phyloP scores from a whole-genome alignment of 2,797 vertebrate genomes.

The Amblyopsis hoosieri region DNA sequence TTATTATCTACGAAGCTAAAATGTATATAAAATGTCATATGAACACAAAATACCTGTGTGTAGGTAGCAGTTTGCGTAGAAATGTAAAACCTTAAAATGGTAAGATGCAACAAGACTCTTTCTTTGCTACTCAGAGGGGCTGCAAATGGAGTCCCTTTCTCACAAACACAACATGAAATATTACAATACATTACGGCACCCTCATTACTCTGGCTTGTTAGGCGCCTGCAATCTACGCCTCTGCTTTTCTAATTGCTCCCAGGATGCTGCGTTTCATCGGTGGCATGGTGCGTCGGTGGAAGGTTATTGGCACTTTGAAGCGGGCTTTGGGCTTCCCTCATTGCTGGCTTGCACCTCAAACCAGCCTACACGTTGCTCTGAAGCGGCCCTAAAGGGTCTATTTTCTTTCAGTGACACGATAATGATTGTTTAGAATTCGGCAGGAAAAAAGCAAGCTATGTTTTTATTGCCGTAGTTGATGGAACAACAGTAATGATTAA shows the following conservation, averaged over 20 bases:
- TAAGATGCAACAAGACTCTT: constrained; percentile 20
- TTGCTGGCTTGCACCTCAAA: constrained; percentile 4
- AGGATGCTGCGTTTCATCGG: constrained; percentile 24
- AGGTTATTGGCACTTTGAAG: constrained; percentile 46
- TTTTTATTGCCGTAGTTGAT: no score
- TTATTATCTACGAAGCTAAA: no score
- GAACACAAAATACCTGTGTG: no score
- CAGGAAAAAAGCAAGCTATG: not conserved
- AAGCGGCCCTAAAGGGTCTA: not conserved
- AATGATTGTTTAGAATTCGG: not conserved
- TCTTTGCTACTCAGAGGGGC: constrained; percentile 28
- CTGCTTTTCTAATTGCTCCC: constrained; percentile 61
- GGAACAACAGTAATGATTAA: no score
- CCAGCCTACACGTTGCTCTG: not conserved
- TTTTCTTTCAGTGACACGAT: not conserved
- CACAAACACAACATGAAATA: constrained; percentile 43
- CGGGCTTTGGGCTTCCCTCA: constrained; percentile 15
- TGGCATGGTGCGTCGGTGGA: constrained; percentile 28
- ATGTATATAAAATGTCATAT: no score
- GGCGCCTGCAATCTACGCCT: constrained; percentile 21
- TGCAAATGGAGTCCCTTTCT: constrained; percentile 36
- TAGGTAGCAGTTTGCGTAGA: no score
- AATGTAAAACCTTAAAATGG: no score
- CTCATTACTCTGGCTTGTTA: constrained; percentile 55
- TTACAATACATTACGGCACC: constrained; percentile 31